Evolutionary conservation across 2,113 vertebrate species (phyloP).

Genomic region (Hyaena hyaena): DNA sequence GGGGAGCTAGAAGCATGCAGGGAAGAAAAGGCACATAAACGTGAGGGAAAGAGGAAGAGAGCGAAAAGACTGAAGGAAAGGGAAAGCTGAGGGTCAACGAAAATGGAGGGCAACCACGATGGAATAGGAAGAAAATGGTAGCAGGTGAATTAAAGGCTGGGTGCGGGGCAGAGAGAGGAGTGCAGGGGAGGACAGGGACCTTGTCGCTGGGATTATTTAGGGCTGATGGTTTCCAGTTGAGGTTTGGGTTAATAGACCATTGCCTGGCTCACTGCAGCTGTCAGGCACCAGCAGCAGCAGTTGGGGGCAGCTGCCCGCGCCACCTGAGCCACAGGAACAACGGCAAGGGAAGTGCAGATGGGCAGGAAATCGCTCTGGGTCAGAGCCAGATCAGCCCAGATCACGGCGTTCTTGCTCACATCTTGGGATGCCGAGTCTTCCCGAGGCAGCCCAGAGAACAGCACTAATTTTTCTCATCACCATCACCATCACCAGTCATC

Average conservation of each 20-base stretch:
- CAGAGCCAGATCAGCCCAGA: slow-evolving; percentile 20
- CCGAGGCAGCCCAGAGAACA: not conserved
- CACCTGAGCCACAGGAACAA: slow-evolving; percentile 66
- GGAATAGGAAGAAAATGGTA: not conserved
- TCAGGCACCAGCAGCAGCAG: not conserved
- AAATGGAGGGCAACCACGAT: not conserved
- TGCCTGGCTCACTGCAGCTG: slow-evolving; percentile 36
- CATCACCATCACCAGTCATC: not conserved
- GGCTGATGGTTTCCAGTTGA: not conserved
- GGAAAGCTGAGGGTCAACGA: not conserved
- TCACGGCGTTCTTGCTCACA: not conserved
- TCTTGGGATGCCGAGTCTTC: not conserved
- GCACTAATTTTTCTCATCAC: not conserved
- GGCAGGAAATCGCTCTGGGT: slow-evolving; percentile 71
- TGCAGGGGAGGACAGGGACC: not conserved
- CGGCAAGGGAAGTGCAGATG: slow-evolving; percentile 63
- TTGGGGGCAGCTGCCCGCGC: slow-evolving; percentile 53
- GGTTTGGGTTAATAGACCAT: slow-evolving; percentile 51
- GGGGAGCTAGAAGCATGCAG: not conserved
- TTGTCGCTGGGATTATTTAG: not conserved
- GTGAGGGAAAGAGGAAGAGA: not conserved
- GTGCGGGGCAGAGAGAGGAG: not conserved
- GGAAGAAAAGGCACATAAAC: not conserved
- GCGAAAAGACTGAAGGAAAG: not conserved
- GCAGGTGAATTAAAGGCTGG: not conserved